These are phyloP conservation scores for Drosophila punjabiensis DNA, from an alignment of 1,140 invertebrate species.

Conservation along the genomic window DNA sequence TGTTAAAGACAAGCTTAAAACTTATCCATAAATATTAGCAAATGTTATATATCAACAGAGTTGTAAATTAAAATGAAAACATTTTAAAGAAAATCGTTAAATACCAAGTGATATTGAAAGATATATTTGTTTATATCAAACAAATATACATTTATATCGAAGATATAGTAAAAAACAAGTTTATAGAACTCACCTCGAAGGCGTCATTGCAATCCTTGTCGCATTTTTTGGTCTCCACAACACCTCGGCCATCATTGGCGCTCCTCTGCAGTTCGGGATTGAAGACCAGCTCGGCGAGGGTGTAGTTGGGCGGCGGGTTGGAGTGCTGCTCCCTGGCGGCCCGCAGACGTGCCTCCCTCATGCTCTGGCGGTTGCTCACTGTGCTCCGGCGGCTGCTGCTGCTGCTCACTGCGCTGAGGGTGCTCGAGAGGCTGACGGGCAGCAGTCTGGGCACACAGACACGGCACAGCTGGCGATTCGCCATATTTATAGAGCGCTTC, in stretches of 20 bases:
- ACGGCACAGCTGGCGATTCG: constrained; percentile 16
- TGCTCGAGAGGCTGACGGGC: constrained; percentile 2
- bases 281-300: constrained; percentile 6
- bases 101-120: not conserved
- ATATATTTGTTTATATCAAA: not conserved
- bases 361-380: constrained; percentile 20
- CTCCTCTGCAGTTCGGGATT: not conserved
- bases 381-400: not conserved
- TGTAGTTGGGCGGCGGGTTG: not conserved
- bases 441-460: constrained; percentile 15
- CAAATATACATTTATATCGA: not conserved
- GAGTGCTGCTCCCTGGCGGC: constrained; percentile 11
- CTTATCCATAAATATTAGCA: not conserved
- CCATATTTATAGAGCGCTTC: constrained; percentile 3
- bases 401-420: not conserved
- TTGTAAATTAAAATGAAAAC: not conserved
- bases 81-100: not conserved
- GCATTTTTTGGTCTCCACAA: not conserved
- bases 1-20: too few relatives aligned
- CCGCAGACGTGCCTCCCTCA: constrained; percentile 10
- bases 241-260: not conserved
- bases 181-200: constrained; percentile 1
- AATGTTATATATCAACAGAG: not conserved
- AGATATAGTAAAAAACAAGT: not conserved
- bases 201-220: not conserved